These are phyloP conservation scores for Sander vitreus DNA, from an alignment of 2,113 vertebrate genomes.

Conservation along the genomic window DNA sequence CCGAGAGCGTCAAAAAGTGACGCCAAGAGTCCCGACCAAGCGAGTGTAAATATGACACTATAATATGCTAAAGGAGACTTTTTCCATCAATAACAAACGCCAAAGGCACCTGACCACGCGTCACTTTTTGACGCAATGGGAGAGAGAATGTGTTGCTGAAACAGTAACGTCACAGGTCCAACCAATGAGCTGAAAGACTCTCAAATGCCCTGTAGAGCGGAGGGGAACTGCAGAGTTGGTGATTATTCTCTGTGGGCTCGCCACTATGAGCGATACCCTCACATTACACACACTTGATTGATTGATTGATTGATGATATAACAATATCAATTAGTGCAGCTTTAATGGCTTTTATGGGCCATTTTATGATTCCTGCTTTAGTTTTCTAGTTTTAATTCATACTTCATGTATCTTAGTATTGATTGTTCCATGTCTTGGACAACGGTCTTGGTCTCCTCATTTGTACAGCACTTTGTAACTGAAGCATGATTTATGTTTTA, in stretches of 20 bases:
- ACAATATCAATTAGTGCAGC: background rate
- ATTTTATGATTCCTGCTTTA: background rate
- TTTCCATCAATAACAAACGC: too few species aligned
- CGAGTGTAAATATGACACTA: too few species aligned
- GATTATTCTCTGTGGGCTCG: background rate
- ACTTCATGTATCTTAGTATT: background rate
- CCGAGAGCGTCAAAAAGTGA: too few species aligned
- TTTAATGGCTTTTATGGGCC: background rate
- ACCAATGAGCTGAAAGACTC: background rate
- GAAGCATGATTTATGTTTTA: constrained; percentile 1
- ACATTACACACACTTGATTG: background rate
- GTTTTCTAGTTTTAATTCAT: background rate
- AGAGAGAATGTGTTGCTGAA: too few species aligned
- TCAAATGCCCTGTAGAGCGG: background rate
- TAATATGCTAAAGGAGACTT: too few species aligned
- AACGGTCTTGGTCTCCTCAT: background rate
- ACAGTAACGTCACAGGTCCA: too few species aligned
- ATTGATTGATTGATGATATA: background rate
- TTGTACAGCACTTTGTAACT: background rate
- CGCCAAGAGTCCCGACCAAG: too few species aligned
- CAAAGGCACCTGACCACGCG: too few species aligned
- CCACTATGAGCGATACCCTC: background rate
- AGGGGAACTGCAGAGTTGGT: background rate
- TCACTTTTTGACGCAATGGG: too few species aligned
- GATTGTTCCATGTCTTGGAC: background rate